Percentiles rank a stretch among this genome's conserved stretches.
phyloP scores from a whole-genome alignment of 2,797 vertebrate genomes.

The Eremophila alpestris region DNA sequence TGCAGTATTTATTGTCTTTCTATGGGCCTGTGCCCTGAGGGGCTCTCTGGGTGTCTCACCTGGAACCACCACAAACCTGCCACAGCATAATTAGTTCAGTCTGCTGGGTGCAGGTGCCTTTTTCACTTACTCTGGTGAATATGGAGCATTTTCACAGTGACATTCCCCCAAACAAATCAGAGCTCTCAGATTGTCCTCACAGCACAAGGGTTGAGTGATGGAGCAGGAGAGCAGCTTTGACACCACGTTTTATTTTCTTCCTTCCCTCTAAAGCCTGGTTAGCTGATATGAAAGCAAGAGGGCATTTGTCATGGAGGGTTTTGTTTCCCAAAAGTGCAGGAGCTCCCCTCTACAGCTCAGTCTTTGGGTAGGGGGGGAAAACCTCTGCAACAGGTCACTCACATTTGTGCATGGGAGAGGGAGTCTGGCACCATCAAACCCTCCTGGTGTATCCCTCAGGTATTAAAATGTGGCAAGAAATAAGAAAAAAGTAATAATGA shows the following conservation, averaged over 20 bases:
- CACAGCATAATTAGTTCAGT: not conserved
- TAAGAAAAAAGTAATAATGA: not conserved
- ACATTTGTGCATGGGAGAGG: rapidly evolving
- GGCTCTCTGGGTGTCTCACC: not conserved
- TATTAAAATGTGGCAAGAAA: not conserved
- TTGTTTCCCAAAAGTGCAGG: not conserved
- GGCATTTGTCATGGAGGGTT: not conserved
- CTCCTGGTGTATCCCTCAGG: not conserved
- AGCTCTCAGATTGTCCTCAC: not conserved
- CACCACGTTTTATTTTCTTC: not conserved
- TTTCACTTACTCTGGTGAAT: not conserved
- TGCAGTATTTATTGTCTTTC: not conserved
- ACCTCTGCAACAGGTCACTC: not conserved
- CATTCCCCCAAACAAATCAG: not conserved
- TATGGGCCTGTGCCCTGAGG: not conserved
- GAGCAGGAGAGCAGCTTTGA: not conserved
- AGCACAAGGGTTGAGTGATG: not conserved
- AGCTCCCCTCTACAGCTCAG: not conserved
- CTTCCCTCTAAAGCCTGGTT: not conserved
- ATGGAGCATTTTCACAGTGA: not conserved
- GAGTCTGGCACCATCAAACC: not conserved
- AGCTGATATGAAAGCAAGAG: not conserved
- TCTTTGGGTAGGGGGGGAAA: not conserved
- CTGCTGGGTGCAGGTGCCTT: not conserved
- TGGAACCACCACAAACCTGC: not conserved